A percentile compares a stretch with the other conserved stretches of the same genome.
Evolutionary conservation across 1,140 invertebrate species (phyloP).

Genomic region (Melitaea cinxia): DNA sequence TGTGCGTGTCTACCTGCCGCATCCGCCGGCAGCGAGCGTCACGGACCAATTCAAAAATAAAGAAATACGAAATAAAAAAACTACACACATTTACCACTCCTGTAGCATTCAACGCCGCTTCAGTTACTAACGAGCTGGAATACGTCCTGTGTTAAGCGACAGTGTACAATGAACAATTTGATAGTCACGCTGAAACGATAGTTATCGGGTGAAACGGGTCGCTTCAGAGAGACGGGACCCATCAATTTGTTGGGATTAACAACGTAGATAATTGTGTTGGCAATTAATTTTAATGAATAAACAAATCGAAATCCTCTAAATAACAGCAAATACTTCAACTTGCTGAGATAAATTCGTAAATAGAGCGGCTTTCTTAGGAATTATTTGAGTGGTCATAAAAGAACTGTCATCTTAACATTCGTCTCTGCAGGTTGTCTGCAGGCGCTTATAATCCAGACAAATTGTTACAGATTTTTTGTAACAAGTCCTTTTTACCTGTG

Average conservation of each 20-base stretch:
- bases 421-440: neutral
- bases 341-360: slow-evolving; percentile 9
- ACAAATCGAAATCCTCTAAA: slow-evolving; percentile 40
- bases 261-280: slow-evolving; percentile 55
- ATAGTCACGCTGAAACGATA: slow-evolving; percentile 41
- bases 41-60: slow-evolving; percentile 38
- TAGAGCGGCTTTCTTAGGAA: neutral
- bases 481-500: neutral
- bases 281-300: slow-evolving; percentile 67
- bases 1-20: slow-evolving; percentile 74
- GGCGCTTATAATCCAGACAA: slow-evolving; percentile 5
- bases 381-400: neutral
- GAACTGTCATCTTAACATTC: neutral
- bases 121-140: slow-evolving; percentile 37
- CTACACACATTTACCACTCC: slow-evolving; percentile 48
- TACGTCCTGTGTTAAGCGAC: slow-evolving; percentile 39
- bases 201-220: slow-evolving; percentile 41
- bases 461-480: slow-evolving; percentile 2
- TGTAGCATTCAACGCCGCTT: slow-evolving; percentile 51
- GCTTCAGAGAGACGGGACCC: slow-evolving; percentile 43
- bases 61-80: slow-evolving; percentile 55
- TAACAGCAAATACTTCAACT: neutral
- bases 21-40: slow-evolving; percentile 67
- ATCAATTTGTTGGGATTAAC: slow-evolving; percentile 62
- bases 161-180: slow-evolving; percentile 50